Base-by-base conservation (phyloP, 2,113 vertebrate species). In the Crotophaga sulcirostris region DNA sequence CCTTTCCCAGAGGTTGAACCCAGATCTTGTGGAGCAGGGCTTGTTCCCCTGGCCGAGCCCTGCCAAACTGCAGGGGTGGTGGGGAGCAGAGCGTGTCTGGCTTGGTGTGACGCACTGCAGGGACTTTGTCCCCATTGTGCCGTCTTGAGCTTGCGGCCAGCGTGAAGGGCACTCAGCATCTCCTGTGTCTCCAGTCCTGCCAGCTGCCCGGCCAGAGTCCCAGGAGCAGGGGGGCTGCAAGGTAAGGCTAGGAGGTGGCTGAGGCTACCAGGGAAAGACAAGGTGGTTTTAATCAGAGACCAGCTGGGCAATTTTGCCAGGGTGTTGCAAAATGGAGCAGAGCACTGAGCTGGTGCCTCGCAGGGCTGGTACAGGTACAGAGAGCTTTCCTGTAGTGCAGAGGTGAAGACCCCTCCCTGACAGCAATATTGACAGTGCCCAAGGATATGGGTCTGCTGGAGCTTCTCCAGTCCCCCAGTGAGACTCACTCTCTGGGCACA, bases 221-320 rank as follows among this genome's bases (percentile, higher is more conserved):
- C 92, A 16, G 93, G 84, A 93, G 68, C 64, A 73, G 36, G 56
- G 64, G 60, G 54, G n/a, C 90, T 92, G 62, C 67, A 83, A 95
- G 95, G 95, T 94, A 94, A 95, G 94, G 75, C 74, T 40, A 77
- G 62, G 56, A 69, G 55, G 59, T 70, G 42, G 38, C 63, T 78
- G 59, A 91, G 73, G 64, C n/a, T 69, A 1, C 63, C 1, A 6
- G 63, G 63, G 59, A 80, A 54, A 62, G 55, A 28, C 36, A 60
- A 16, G 59, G 52, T 73, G 56, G 45, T 74, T 83, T 88, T 86
- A n/a, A 14, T 76, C 33, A 75, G 69, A 55, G 51, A 36, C 62
- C 81, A 77, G 31, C n/a, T 49, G 73, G 28, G 31, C 31, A 12
- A 34, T 84, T 87, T 33, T 70, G 52, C 9, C 59, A 14, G 24